Evolutionary conservation across 2,888 invertebrate genomes (phyloP).

Genomic region (Fissipunctia ypsillon): DNA sequence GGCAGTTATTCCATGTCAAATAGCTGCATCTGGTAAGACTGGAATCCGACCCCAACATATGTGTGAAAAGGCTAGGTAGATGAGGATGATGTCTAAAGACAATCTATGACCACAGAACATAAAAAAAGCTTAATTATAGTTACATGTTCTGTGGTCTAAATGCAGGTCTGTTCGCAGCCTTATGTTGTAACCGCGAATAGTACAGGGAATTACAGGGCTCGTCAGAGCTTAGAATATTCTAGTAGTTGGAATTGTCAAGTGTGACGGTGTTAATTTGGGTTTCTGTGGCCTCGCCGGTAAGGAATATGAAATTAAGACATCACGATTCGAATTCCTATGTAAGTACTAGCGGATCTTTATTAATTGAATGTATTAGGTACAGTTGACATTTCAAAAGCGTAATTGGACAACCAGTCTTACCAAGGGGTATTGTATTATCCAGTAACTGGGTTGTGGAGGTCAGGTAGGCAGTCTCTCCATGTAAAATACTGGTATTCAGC

Average conservation of each 20-base stretch:
- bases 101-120: too few relatives aligned
- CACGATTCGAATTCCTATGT: not conserved
- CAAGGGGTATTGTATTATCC: too few relatives aligned
- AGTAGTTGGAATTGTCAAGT: conserved; percentile 43
- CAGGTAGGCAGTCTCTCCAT: too few relatives aligned
- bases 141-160: too few relatives aligned
- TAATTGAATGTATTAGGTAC: not conserved
- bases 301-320: conserved; percentile 3
- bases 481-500: too few relatives aligned
- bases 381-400: not conserved
- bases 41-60: too few relatives aligned
- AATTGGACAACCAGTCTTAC: not conserved
- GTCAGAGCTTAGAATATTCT: conserved; percentile 42
- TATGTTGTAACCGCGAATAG: conserved; percentile 6
- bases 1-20: too few relatives aligned
- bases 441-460: too few relatives aligned
- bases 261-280: conserved; percentile 30
- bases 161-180: not conserved
- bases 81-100: too few relatives aligned
- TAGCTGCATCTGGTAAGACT: too few relatives aligned
- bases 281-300: not conserved
- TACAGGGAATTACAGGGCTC: conserved; percentile 44
- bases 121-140: too few relatives aligned
- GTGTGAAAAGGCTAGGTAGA: too few relatives aligned
- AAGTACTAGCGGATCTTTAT: not conserved